Evolutionary conservation across 2,888 invertebrate species (phyloP).

Genomic region (Netelia melanura): DNA sequence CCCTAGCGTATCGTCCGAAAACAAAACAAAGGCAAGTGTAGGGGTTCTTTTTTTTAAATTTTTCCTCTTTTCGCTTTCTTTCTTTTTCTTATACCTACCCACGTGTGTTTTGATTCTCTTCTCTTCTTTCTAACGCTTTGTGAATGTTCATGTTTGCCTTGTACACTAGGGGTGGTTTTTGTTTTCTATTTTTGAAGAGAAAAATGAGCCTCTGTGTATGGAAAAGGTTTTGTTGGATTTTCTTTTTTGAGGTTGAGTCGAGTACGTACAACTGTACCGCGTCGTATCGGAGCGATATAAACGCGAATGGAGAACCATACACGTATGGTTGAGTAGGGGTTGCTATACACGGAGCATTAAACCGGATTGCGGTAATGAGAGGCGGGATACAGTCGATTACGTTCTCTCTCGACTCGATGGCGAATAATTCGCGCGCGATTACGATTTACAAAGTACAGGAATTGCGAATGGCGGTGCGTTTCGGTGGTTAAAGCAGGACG

Average conservation of each 20-base stretch:
- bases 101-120: background rate
- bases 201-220: too few species aligned
- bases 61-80: background rate
- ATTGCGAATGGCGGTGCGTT: slow-evolving; percentile 33
- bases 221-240: too few species aligned
- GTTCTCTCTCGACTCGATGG: slow-evolving; percentile 66
- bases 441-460: slow-evolving; percentile 63
- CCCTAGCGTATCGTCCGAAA: slow-evolving; percentile 50
- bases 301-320: slow-evolving; percentile 8
- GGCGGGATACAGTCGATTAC: slow-evolving; percentile 64
- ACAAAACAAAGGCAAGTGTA: slow-evolving; percentile 37
- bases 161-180: background rate
- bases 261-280: background rate
- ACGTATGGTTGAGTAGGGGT: slow-evolving; percentile 14
- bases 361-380: slow-evolving; percentile 63
- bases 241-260: background rate
- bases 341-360: slow-evolving; percentile 63
- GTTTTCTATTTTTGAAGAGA: background rate
- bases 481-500: slow-evolving; percentile 1
- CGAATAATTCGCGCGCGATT: slow-evolving; percentile 58
- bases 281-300: background rate
- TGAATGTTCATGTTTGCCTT: background rate
- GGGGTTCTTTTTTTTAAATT: background rate
- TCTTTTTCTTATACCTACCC: background rate
- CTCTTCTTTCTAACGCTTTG: background rate